Percentiles rank a stretch among this genome's conserved stretches.
Evolutionary conservation across 2,797 vertebrate species (phyloP).

Genomic region (Heteromormyrus szaboi): DNA sequence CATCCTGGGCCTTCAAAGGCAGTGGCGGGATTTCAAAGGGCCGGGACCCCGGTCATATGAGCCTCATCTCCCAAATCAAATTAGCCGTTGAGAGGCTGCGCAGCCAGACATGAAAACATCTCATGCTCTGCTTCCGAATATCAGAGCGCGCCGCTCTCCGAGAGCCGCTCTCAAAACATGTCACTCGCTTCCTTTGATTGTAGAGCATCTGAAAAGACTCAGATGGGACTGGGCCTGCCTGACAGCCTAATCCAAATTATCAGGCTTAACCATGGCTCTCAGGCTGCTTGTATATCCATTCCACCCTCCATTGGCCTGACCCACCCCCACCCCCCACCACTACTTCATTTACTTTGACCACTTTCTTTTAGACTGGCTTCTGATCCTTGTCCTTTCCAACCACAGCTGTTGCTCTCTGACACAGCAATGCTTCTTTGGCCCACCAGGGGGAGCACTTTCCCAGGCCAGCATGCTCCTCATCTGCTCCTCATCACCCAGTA

Average conservation of each 20-base stretch:
- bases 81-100: slow-evolving; percentile 8
- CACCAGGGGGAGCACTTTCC: slow-evolving; percentile 13
- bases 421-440: background rate
- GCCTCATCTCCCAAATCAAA: slow-evolving; percentile 24
- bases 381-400: background rate
- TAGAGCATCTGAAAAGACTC: background rate
- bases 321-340: background rate
- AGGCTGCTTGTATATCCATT: background rate
- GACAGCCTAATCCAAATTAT: background rate
- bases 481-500: background rate
- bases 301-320: background rate
- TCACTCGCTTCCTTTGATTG: background rate
- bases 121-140: slow-evolving; percentile 10
- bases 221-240: background rate
- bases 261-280: background rate
- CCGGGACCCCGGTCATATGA: slow-evolving; percentile 8
- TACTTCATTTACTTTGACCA: background rate
- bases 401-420: background rate
- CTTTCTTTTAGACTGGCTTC: background rate
- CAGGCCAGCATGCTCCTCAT: too few relatives aligned
- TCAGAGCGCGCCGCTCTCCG: background rate
- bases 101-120: slow-evolving; percentile 22
- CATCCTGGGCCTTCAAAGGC: background rate
- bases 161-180: background rate
- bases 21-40: background rate